These are phyloP conservation scores for Cottoperca gobio DNA, from an alignment of 2,797 vertebrate genomes.

Conservation along the genomic window DNA sequence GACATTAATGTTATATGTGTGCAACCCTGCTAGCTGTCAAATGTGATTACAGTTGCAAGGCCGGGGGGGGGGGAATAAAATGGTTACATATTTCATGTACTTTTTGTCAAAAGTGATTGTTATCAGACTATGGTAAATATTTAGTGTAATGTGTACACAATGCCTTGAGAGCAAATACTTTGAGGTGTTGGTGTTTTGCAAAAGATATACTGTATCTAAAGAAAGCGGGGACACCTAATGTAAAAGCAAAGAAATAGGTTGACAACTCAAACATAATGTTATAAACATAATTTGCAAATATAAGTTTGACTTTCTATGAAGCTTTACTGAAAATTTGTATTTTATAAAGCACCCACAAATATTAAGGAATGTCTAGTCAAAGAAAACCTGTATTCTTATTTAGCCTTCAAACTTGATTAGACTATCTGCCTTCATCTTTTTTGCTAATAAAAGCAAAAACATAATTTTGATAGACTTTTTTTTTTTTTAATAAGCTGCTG, in stretches of 20 bases:
- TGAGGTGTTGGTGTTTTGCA: slow-evolving; percentile 62
- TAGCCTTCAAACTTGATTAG: slow-evolving; percentile 89
- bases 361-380: slow-evolving; percentile 87
- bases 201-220: slow-evolving; percentile 64
- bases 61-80: slow-evolving; percentile 30
- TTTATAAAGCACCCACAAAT: slow-evolving; percentile 86
- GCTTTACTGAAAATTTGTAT: slow-evolving; percentile 89
- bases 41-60: slow-evolving; percentile 53
- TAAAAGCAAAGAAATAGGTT: slow-evolving; percentile 78
- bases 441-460: slow-evolving; percentile 88
- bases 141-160: slow-evolving; percentile 73
- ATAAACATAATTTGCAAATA: slow-evolving; percentile 79
- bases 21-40: slow-evolving; percentile 61
- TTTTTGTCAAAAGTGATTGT: slow-evolving; percentile 69
- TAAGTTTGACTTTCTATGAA: slow-evolving; percentile 79
- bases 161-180: slow-evolving; percentile 78
- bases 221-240: slow-evolving; percentile 54
- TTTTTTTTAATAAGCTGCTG: slow-evolving; percentile 92
- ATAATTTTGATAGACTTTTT: slow-evolving; percentile 93
- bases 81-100: slow-evolving; percentile 66
- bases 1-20: slow-evolving; percentile 48
- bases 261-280: slow-evolving; percentile 81
- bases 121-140: slow-evolving; percentile 49
- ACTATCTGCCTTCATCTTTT: slow-evolving; percentile 89
- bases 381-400: slow-evolving; percentile 87